Evolutionary conservation across 1,140 invertebrate species (phyloP).

Genomic region (Listronotus bonariensis): DNA sequence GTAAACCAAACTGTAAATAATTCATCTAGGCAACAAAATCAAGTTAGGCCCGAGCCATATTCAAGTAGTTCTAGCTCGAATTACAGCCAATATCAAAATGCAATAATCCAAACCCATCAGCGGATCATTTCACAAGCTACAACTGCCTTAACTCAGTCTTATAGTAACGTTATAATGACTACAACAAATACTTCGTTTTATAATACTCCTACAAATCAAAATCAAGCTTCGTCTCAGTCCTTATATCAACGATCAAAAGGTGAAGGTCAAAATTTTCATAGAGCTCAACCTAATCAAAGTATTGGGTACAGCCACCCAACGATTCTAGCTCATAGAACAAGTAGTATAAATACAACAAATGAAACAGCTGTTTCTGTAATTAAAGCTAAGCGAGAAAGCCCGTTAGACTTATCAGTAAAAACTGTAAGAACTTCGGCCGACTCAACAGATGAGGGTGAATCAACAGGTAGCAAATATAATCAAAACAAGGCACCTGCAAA

Average conservation of each 20-base stretch:
- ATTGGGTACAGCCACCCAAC: not conserved
- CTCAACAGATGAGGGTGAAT: slow-evolving; percentile 75
- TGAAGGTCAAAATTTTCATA: slow-evolving; percentile 10
- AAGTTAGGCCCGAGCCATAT: not conserved
- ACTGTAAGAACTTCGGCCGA: slow-evolving; percentile 83
- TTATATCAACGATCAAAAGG: slow-evolving; percentile 3
- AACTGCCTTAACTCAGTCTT: slow-evolving; percentile 37
- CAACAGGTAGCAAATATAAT: slow-evolving; percentile 53
- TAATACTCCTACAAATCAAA: not conserved
- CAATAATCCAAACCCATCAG: slow-evolving; percentile 30
- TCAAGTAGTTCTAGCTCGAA: not conserved
- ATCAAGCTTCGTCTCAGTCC: slow-evolving; percentile 7
- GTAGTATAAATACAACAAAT: not conserved
- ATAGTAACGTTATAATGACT: slow-evolving; percentile 43
- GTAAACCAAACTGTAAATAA: slow-evolving; percentile 2
- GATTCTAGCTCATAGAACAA: slow-evolving; percentile 1
- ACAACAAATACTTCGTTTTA: slow-evolving; percentile 35
- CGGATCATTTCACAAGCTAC: slow-evolving; percentile 11
- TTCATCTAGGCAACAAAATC: not conserved
- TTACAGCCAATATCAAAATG: slow-evolving; percentile 14
- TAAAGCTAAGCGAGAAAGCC: slow-evolving; percentile 70
- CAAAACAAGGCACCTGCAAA: slow-evolving; percentile 32
- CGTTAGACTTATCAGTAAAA: slow-evolving; percentile 82
- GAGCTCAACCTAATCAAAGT: slow-evolving; percentile 28
- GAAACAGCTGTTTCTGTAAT: slow-evolving; percentile 19